These are phyloP conservation scores for Carassius carassius DNA, from an alignment of 2,113 vertebrate genomes.

Conservation along the genomic window DNA sequence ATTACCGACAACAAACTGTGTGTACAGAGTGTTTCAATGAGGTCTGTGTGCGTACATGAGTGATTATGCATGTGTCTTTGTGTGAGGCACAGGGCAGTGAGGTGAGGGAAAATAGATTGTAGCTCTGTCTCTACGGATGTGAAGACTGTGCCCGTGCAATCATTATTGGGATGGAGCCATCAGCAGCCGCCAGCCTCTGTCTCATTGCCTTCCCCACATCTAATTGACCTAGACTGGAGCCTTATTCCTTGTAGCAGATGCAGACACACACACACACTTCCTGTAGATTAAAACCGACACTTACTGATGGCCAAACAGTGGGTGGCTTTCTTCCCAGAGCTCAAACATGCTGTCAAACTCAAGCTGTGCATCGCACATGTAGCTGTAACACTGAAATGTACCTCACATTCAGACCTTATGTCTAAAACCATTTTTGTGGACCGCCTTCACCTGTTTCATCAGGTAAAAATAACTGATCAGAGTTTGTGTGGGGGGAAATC, in stretches of 20 bases:
- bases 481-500: slow-evolving; percentile 10
- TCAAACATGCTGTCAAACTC: neutral
- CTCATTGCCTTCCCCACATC: slow-evolving; percentile 40
- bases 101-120: slow-evolving; percentile 70
- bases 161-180: slow-evolving; percentile 76
- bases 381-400: slow-evolving; percentile 18
- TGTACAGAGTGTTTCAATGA: neutral
- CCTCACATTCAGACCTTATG: neutral
- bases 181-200: slow-evolving; percentile 61
- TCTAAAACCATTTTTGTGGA: neutral
- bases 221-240: slow-evolving; percentile 47
- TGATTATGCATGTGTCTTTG: slow-evolving; percentile 37
- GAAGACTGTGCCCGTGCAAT: slow-evolving; percentile 76
- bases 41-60: neutral
- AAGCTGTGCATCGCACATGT: neutral
- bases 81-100: slow-evolving; percentile 4
- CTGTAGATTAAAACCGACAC: slow-evolving; percentile 14
- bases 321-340: slow-evolving; percentile 11
- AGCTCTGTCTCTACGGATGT: slow-evolving; percentile 65
- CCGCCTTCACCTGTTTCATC: neutral
- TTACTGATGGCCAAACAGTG: slow-evolving; percentile 6
- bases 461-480: slow-evolving; percentile 17
- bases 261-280: slow-evolving; percentile 20
- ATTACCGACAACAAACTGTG: neutral
- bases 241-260: slow-evolving; percentile 19